Base-by-base conservation (phyloP, 2,888 invertebrate genomes). In the Tetanocera ferruginea region DNA sequence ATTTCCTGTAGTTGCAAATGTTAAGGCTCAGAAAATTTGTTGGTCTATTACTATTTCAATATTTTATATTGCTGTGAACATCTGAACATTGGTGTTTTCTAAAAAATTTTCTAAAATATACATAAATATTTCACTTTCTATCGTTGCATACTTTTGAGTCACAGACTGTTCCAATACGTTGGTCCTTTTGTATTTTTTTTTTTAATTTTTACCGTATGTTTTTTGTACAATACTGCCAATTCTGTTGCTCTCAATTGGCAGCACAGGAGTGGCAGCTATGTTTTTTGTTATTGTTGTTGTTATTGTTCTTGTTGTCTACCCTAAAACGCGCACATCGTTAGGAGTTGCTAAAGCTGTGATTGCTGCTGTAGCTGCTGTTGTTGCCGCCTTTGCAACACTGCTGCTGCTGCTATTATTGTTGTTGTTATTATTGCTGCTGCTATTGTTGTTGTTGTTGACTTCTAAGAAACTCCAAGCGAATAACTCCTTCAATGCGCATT, bases 381-480 rank as follows among this genome's bases (percentile, higher is more conserved):
- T 34, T 31, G 34, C 34, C 8, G 14, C 14, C 3, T 34, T 43
- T 2, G 43, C 43, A 43, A 43, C 43, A n/a, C n/a, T n/a, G n/a
- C n/a, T n/a, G 11, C 11, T 37, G 66, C 19, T 25, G 8, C 25
- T 60, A 6, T 43, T 8, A 5, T 67, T 52, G 69, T 57, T 71
- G 71, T 31, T 71, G 28, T 31, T 55, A n/a, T n/a, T n/a, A n/a
- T n/a, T n/a, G 11, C 11, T 37, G 66, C 19, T 25, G 8, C 25
- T 60, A 6, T 43, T 8, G 11, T 67, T 52, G 69, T 57, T 71
- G 71, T 31, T 71, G 28, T 31, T 55, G 55, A 28, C 34, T 71
- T 71, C 71, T 55, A 31, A 55, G 69, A 69, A 69, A 51, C 51
- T 23, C 14, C 69, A 69, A 51, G 25, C 51, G 28, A 69, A 69